These are phyloP conservation scores for Tapirus indicus DNA, from an alignment of 2,797 vertebrate species.

Conservation along the genomic window DNA sequence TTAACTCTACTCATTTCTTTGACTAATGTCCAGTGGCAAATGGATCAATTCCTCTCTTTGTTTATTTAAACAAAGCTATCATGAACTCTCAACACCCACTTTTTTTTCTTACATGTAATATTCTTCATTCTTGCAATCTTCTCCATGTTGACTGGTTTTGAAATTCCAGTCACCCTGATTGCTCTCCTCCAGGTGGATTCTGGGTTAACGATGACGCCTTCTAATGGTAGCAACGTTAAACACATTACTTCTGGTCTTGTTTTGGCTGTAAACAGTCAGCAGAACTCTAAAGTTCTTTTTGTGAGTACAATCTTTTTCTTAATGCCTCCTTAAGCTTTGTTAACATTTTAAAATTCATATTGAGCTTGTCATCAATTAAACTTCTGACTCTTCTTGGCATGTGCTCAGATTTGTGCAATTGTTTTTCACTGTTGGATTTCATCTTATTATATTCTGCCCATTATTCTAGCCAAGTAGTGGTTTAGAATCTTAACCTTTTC, in stretches of 20 bases:
- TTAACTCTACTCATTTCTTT: background rate
- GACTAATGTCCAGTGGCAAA: background rate
- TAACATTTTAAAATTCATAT: conserved; percentile 4
- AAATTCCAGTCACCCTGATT: background rate
- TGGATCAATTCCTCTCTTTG: background rate
- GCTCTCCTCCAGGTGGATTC: background rate
- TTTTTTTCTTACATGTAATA: background rate
- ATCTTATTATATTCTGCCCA: conserved; percentile 5
- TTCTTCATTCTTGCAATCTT: conserved; percentile 18
- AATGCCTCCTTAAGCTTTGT: background rate
- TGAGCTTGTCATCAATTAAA: conserved; percentile 11
- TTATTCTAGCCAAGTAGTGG: conserved; percentile 11
- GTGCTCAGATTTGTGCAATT: background rate
- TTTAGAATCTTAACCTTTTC: conserved; percentile 23
- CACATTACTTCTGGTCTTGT: background rate
- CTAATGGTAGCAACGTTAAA: background rate
- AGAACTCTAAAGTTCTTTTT: background rate
- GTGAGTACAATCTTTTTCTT: background rate
- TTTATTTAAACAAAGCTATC: conserved; percentile 12
- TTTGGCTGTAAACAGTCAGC: background rate
- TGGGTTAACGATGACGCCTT: background rate
- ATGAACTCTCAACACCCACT: background rate
- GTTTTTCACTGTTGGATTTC: conserved; percentile 31
- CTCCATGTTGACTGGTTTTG: conserved; percentile 1
- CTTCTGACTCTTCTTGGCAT: background rate